phyloP scores from a whole-genome alignment of 1,140 invertebrate species.

The Penaeus vannamei region DNA sequence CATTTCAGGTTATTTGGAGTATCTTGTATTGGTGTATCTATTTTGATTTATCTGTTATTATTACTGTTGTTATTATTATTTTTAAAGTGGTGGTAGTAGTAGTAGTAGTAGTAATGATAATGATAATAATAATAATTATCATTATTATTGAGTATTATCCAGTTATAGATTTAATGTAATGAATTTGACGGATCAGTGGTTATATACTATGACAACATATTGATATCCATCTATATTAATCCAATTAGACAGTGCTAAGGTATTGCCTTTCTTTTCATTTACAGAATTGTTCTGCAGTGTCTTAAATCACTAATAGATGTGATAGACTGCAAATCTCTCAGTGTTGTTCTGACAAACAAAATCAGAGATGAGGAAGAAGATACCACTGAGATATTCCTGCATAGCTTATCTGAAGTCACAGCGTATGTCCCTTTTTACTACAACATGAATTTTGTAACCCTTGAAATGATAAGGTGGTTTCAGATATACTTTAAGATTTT shows the following conservation, averaged over 20 bases:
- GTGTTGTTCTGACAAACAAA: constrained; percentile 38
- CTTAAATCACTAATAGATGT: constrained; percentile 49
- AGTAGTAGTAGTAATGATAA: too few relatives aligned
- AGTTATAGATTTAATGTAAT: too few relatives aligned
- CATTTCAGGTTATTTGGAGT: neutral
- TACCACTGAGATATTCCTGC: constrained; percentile 46
- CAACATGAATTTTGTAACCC: too few relatives aligned
- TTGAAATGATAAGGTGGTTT: too few relatives aligned
- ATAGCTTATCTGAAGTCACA: constrained; percentile 42
- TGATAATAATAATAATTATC: too few relatives aligned
- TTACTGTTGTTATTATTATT: neutral
- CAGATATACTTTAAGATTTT: too few relatives aligned
- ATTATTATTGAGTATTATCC: too few relatives aligned
- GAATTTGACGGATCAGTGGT: too few relatives aligned
- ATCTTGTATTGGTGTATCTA: neutral
- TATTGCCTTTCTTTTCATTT: constrained; percentile 23
- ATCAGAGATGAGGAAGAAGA: constrained; percentile 62
- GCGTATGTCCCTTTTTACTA: constrained; percentile 36
- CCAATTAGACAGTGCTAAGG: neutral
- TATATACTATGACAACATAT: too few relatives aligned
- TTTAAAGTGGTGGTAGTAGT: too few relatives aligned
- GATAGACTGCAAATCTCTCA: constrained; percentile 41
- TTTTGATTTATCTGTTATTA: neutral
- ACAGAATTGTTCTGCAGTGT: constrained; percentile 51
- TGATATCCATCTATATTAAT: too few relatives aligned